phyloP scores from a whole-genome alignment of 2,797 vertebrate genomes.

The Stomatorhinus walkeri region DNA sequence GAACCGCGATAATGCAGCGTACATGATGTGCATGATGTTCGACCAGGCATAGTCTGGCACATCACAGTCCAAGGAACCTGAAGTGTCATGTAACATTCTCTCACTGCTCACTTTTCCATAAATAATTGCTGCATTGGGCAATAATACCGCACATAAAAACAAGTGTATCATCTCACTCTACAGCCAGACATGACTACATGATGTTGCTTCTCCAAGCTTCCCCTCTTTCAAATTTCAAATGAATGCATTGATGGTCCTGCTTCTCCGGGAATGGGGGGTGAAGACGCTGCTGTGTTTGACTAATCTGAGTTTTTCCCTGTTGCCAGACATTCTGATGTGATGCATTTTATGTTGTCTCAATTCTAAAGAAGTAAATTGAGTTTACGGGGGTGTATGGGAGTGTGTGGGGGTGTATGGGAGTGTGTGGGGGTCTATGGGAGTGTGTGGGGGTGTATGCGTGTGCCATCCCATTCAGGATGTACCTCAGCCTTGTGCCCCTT shows the following conservation, averaged over 20 bases:
- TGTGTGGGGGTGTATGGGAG: neutral
- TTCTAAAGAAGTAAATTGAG: neutral
- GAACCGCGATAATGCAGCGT: neutral
- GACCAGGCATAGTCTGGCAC: neutral
- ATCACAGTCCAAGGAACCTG: neutral
- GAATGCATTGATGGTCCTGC: conserved; percentile 8
- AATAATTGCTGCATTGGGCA: neutral
- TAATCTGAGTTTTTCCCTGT: conserved; percentile 3
- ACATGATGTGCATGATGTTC: neutral
- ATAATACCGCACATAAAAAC: neutral
- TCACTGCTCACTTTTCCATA: neutral
- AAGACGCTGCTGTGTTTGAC: neutral
- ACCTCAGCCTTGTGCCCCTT: neutral
- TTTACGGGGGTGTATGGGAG: neutral
- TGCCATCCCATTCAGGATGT: neutral
- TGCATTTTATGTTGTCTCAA: neutral
- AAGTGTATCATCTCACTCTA: conserved; percentile 1
- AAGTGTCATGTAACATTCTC: neutral
- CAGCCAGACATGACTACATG: neutral
- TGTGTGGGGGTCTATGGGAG: neutral
- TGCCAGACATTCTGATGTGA: neutral
- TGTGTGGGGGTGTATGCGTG: neutral
- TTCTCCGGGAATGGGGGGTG: neutral
- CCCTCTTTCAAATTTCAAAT: neutral
- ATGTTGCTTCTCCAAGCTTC: neutral